A percentile compares a stretch with the other conserved stretches of the same genome.
Conservation (phyloP, 2,888 invertebrate genomes). For the Allygus modestus region DNA sequence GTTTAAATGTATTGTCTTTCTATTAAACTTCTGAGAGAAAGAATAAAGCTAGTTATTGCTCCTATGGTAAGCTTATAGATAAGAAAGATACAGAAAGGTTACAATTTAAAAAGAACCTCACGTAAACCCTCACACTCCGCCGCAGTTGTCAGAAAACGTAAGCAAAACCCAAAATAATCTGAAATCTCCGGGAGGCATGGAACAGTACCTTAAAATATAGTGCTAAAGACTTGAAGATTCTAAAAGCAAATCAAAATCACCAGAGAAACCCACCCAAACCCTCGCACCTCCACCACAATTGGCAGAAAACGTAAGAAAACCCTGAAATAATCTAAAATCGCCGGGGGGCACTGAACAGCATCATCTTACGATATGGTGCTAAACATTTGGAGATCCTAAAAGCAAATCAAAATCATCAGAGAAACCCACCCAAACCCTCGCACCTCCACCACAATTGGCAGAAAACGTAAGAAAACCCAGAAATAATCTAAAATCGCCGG, state of each 20-base stretch:
- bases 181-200: neutral
- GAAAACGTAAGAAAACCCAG: slow-evolving; percentile 2
- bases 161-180: neutral
- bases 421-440: neutral
- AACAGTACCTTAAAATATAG: too few species aligned
- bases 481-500: slow-evolving; percentile 18
- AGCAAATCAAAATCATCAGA: too few species aligned
- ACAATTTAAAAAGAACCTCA: too few species aligned
- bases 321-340: slow-evolving; percentile 3
- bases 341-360: neutral
- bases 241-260: too few species aligned
- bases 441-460: neutral
- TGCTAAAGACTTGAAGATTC: too few species aligned
- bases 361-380: too few species aligned
- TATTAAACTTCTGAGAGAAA: too few species aligned
- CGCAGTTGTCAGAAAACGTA: neutral
- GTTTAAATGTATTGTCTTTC: too few species aligned
- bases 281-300: neutral
- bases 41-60: too few species aligned
- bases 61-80: too few species aligned
- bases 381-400: too few species aligned
- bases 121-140: neutral
- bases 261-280: neutral
- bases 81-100: too few species aligned
- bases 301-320: slow-evolving; percentile 1